Conservation (phyloP, 2,888 invertebrate species). For the Watsonalla binaria region DNA sequence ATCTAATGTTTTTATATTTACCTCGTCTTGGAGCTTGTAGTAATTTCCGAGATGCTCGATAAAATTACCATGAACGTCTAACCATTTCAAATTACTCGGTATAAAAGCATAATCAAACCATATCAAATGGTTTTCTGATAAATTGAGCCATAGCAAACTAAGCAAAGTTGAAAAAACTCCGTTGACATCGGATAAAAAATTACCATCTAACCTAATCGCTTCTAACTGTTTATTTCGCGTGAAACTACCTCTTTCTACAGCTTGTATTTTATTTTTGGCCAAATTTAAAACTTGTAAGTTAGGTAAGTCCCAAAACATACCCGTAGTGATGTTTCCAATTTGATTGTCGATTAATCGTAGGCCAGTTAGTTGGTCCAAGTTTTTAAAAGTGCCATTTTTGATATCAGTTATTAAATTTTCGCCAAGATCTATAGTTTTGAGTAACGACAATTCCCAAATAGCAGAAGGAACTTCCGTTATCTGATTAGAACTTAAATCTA, state of each 20-base stretch:
- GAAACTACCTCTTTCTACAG: conserved; percentile 90
- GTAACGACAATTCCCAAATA: conserved; percentile 86
- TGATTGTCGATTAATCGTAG: conserved; percentile 93
- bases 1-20: conserved; percentile 89
- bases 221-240: conserved; percentile 89
- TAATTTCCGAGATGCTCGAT: conserved; percentile 93
- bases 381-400: conserved; percentile 90
- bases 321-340: conserved; percentile 88
- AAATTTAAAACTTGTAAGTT: conserved; percentile 91
- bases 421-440: conserved; percentile 93
- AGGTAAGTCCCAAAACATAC: conserved; percentile 92
- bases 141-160: conserved; percentile 90
- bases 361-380: conserved; percentile 91
- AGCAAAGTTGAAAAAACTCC: conserved; percentile 91
- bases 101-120: conserved; percentile 97
- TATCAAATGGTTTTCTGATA: conserved; percentile 93
- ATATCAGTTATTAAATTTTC: conserved; percentile 93
- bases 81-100: conserved; percentile 91
- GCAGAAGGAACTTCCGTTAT: conserved; percentile 89
- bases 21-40: conserved; percentile 88
- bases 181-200: conserved; percentile 92
- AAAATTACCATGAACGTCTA: conserved; percentile 93
- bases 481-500: conserved; percentile 93
- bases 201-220: conserved; percentile 92
- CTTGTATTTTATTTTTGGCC: conserved; percentile 92